These are phyloP conservation scores for Chelonus insularis DNA, from an alignment of 1,140 invertebrate species.

Conservation along the genomic window DNA sequence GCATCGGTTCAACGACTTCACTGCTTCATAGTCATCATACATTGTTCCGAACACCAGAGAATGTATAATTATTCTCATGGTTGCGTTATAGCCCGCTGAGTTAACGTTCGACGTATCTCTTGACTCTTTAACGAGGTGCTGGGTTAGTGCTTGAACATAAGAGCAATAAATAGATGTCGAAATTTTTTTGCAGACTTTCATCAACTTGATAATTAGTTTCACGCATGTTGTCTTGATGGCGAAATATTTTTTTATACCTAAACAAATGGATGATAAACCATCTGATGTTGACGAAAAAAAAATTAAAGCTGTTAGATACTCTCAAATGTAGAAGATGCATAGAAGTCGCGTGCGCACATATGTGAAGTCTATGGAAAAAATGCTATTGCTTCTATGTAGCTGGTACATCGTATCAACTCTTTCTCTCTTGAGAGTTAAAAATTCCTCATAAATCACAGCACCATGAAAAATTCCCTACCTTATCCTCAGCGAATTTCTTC, in stretches of 20 bases:
- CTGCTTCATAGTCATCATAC: background rate
- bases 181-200: background rate
- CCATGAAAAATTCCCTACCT: constrained; percentile 44
- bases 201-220: constrained; percentile 9
- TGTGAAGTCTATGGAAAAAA: background rate
- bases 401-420: background rate
- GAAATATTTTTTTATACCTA: background rate
- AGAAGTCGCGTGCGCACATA: no score
- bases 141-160: constrained; percentile 21
- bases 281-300: no score
- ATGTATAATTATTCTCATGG: constrained; percentile 18
- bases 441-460: constrained; percentile 53
- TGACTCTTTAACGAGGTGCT: constrained; percentile 29
- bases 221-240: background rate
- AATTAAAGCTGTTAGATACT: background rate
- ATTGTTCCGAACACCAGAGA: constrained; percentile 4
- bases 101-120: constrained; percentile 24
- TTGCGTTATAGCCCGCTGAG: constrained; percentile 20
- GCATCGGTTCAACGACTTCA: background rate
- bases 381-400: background rate
- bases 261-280: no score
- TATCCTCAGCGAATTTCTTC: constrained; percentile 34
- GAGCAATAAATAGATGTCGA: constrained; percentile 27
- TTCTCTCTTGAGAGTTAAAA: constrained; percentile 44
- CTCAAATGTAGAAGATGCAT: no score